These are phyloP conservation scores for Ceratosolen solmsi DNA, from an alignment of 1,140 invertebrate species.

Conservation along the genomic window DNA sequence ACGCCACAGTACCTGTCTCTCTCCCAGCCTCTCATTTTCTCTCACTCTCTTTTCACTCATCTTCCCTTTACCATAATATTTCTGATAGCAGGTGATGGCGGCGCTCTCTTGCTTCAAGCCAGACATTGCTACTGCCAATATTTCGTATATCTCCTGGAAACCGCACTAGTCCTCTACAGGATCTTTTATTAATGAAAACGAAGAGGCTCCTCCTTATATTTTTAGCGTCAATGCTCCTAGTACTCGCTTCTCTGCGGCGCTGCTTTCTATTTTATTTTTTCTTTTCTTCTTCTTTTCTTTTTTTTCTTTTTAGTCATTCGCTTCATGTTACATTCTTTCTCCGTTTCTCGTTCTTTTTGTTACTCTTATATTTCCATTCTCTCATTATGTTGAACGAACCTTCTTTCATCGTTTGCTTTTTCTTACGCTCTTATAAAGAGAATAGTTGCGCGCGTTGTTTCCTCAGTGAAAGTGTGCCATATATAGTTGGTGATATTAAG, in stretches of 20 bases:
- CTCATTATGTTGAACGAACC: too few species aligned
- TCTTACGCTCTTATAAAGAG: too few species aligned
- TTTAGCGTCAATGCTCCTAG: not conserved
- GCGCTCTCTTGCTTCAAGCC: too few species aligned
- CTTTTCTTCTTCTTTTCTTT: not conserved
- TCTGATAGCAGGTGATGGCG: conserved; percentile 39
- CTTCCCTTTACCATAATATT: conserved; percentile 23
- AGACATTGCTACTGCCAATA: not conserved
- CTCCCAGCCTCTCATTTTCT: not conserved
- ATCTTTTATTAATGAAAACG: conserved; percentile 49
- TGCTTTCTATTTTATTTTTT: not conserved
- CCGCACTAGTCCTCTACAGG: conserved; percentile 4
- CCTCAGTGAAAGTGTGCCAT: too few species aligned
- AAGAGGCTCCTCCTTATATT: conserved; percentile 1
- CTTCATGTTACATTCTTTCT: too few species aligned
- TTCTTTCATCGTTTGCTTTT: too few species aligned
- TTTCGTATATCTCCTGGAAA: conserved; percentile 19
- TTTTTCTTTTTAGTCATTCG: too few species aligned
- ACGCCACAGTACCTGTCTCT: not conserved
- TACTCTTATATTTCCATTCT: too few species aligned
- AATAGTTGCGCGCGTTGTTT: too few species aligned
- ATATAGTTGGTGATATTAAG: too few species aligned
- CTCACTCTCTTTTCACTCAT: not conserved
- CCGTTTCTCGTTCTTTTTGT: too few species aligned
- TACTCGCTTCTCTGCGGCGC: not conserved